Base-by-base conservation (phyloP, 2,797 vertebrate genomes). In the Alosa sapidissima region DNA sequence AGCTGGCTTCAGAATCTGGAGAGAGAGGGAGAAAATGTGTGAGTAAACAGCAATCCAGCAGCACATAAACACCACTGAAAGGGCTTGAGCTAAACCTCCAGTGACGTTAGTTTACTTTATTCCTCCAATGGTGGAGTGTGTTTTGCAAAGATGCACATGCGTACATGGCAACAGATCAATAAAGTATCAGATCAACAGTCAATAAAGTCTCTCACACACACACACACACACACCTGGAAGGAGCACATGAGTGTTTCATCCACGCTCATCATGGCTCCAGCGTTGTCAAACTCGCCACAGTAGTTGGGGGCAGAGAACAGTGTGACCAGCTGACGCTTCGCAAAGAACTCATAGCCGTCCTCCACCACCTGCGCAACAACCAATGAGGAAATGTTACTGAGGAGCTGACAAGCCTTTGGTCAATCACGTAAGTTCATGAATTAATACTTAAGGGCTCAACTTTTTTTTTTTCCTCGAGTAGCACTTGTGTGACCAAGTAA, bases 161-260 rank as follows among this genome's bases (percentile, higher is more conserved):
- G 41, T 9, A 52, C 2, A 48, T 47, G 0, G 2, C 13, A n/a
- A 33, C 51, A 54, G 14, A 52, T 41, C 41, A 41, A 41, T 11
- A 62, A 81, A 36, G 28, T 21, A 62, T 28, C 60, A 62, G n/a
- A 28, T 28, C 28, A 28, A 28, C 28, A 28, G 28, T 28, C 28
- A 28, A 28, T 28, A 28, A 28, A 28, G 28, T 28, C 28, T 28
- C 28, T 28, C 28, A 28, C 60, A 28, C n/a, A 28, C 60, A 62
- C 60, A 28, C 62, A 49, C 36, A 48, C 60, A n/a, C 84, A 91
- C 82, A 96, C 95, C 95, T 96, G 96, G 93, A 96, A 96, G 84
- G 96, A 96, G 88, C 96, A 96, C 96, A 96, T 96, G 84, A 96
- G 95, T 45, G 96, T 96, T 89, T 96, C 96, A 2, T 96, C 96